Evolutionary conservation across 2,797 vertebrate species (phyloP), one percentile per base, ranked within the genome.

Genomic region (Crocodylus rhombifer): DNA sequence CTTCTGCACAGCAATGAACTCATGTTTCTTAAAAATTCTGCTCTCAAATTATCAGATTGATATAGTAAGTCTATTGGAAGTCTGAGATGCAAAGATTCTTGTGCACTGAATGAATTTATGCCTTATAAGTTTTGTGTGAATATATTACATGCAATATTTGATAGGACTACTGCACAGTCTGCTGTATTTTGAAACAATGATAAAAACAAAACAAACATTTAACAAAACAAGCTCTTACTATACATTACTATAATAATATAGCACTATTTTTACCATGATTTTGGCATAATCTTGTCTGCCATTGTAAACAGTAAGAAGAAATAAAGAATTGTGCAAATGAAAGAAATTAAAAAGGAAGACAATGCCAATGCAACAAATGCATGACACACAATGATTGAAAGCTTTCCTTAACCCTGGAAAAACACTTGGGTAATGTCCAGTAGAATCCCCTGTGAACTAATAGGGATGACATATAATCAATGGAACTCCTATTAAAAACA

Each of bases 391-490:
- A 75, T 55, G 65, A 26, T 3, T 96, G 93, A 94, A 96, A 93
- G n/a, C 87, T 76, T 93, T 80, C 79, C 77, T 80, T 94, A 95
- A 95, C 95, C 84, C 94, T 82, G 95, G 92, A 95, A 95, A 96
- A 96, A 71, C 69, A 89, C 26, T 23, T 73, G 92, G 76, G 77
- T 92, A 96, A 95, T 83, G 88, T 91, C 91, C 93, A 92, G 86
- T 86, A 95, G 88, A 95, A 96, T 90, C 90, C 82, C 79, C 80
- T 83, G 87, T 91, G 92, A 96, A 96, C 92, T 96, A 96, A 92
- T 80, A 65, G 78, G 62, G 95, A 55, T 89, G 96, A 96, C 95
- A 96, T 62, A 95, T 95, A 96, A 97, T 97, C 96, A 97, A 95
- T 95, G 85, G 80, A 81, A 87, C 33, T 78, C 73, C 84, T 94